Base-by-base conservation (phyloP, 2,888 invertebrate genomes). In the Drosophila pegasa region DNA sequence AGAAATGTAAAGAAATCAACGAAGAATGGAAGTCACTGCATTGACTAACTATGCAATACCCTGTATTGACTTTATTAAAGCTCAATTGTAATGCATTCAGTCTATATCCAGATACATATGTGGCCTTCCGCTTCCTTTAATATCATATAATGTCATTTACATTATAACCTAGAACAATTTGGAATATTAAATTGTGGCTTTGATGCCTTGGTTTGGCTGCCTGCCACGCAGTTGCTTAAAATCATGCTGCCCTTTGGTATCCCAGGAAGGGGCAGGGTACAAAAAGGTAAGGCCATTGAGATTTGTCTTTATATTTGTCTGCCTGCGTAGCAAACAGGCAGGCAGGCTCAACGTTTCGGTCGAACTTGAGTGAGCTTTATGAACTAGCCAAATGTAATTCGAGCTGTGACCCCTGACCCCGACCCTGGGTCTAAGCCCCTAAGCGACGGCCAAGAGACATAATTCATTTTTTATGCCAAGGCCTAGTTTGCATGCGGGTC, bases 401-500 rank as follows among this genome's bases (percentile, higher is more conserved):
- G 60, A 66, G 43, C 52, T 69, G 48, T 55, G 52, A 48, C 58
- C 59, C 18, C 55, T 22, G 51, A 51, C 41, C 41, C 47, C 22
- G 12, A 29, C 27, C 33, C 8, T 18, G 8, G 10, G 1, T 57
- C 10, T 2, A 4, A 12, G 31, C n/a, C 37, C 40, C 20, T 41
- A 35, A 25, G 22, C 18, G 27, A 4, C 35, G 9, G 51, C 47
- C 52, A 29, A 20, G 56, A 59, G 48, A 59, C 71, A 85, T 85
- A 87, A 78, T 85, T 85, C 83, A 85, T 87, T 85, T 85, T 82
- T 72, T 78, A 71, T 71, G 71, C 55, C 63, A 56, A 41, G 71
- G 71, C 71, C 77, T 76, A 73, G 71, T 70, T 69, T 77, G 76
- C 71, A 75, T 86, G 70, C 80, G 60, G 54, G 59, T 45, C 69